Conservation (phyloP, 2,113 vertebrate species). For the Siphamia tubifer region DNA sequence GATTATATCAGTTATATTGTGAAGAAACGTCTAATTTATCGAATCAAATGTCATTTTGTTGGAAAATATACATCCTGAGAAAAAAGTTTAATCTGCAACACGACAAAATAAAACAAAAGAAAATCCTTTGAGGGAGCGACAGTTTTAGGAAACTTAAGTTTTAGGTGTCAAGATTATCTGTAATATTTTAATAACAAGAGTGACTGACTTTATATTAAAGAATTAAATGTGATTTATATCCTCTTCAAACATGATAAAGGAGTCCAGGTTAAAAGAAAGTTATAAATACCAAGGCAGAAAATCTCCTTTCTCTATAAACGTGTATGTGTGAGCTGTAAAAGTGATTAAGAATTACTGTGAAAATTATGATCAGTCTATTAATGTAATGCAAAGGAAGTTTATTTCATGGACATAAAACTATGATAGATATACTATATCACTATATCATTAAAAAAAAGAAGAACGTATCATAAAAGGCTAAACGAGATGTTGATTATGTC, state of each 20-base stretch:
- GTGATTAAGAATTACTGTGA: conserved; percentile 2
- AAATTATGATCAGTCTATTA: conserved; percentile 24
- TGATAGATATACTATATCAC: too few relatives aligned
- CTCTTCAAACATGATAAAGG: too few relatives aligned
- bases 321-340: too few relatives aligned
- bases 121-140: background rate
- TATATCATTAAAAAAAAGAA: too few relatives aligned
- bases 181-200: background rate
- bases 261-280: background rate
- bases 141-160: background rate
- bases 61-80: too few relatives aligned
- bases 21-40: too few relatives aligned
- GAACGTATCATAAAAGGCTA: too few relatives aligned
- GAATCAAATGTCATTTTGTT: too few relatives aligned
- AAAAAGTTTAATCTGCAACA: too few relatives aligned
- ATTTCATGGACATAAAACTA: conserved; percentile 36
- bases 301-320: background rate
- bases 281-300: background rate
- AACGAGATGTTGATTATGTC: too few relatives aligned
- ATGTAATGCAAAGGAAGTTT: conserved; percentile 39
- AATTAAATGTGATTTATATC: background rate
- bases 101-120: background rate
- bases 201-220: background rate
- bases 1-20: too few relatives aligned
- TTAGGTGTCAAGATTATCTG: background rate